A percentile compares a stretch with the other conserved stretches of the same genome.
Conservation (phyloP, 2,888 invertebrate genomes). For the Hypolimnas misippus region DNA sequence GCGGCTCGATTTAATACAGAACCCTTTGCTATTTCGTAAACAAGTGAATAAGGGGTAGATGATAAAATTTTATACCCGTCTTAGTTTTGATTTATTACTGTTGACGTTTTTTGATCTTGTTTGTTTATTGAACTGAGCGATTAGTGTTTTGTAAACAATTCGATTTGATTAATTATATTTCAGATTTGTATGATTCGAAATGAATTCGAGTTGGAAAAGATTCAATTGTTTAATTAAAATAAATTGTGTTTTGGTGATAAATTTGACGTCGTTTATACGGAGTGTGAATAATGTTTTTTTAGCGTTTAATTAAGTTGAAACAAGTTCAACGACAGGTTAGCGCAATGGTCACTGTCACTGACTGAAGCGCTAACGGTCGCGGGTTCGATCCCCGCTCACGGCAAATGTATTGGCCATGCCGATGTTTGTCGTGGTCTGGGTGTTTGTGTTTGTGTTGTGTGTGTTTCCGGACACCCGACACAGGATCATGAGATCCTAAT, state of each 20-base stretch:
- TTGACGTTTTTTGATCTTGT: conserved; percentile 55
- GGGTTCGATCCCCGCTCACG: no score
- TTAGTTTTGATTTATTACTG: conserved; percentile 62
- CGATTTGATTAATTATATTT: conserved; percentile 41
- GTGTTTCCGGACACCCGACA: no score
- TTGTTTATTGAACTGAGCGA: conserved; percentile 40
- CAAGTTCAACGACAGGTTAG: no score
- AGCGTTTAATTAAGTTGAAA: neutral
- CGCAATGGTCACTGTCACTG: no score
- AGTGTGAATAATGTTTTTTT: neutral
- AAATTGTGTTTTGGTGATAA: neutral
- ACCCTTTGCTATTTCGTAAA: conserved; percentile 51
- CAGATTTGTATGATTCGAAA: neutral
- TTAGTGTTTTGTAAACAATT: conserved; percentile 49
- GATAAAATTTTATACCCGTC: conserved; percentile 54
- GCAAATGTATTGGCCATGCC: no score
- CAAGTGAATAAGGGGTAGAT: conserved; percentile 52
- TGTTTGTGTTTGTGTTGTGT: no score
- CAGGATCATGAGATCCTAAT: no score
- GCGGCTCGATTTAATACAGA: conserved; percentile 14
- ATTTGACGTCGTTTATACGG: neutral
- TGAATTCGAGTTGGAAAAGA: conserved; percentile 14
- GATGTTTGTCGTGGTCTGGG: no score
- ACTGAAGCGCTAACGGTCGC: no score
- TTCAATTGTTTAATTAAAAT: neutral